A percentile compares a stretch with the other conserved stretches of the same genome.
These are phyloP conservation scores for Idaea dimidiata DNA, from an alignment of 2,888 invertebrate genomes.

Conservation along the genomic window DNA sequence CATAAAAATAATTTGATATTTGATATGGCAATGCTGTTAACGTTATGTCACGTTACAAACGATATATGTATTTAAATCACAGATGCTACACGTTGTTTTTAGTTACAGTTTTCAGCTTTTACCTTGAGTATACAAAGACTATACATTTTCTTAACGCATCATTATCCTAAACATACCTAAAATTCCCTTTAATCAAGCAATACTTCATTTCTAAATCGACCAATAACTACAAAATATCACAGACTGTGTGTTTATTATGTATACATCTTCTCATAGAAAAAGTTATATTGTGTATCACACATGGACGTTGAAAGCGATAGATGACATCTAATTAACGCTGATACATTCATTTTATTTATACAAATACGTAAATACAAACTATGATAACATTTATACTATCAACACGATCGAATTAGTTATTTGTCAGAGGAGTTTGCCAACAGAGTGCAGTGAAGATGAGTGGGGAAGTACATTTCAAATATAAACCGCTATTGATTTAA, in stretches of 20 bases:
- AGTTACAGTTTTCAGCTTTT: constrained; percentile 53
- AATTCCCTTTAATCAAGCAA: constrained; percentile 74
- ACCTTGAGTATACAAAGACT: constrained; percentile 67
- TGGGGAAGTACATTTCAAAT: constrained; percentile 27
- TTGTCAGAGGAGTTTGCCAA: constrained; percentile 69
- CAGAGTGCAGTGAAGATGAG: constrained; percentile 48
- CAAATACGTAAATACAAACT: constrained; percentile 41
- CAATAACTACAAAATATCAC: constrained; percentile 81
- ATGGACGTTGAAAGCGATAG: constrained; percentile 78
- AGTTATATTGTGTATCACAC: constrained; percentile 76
- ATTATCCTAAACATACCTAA: constrained; percentile 69
- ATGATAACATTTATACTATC: constrained; percentile 64
- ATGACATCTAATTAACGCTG: constrained; percentile 74
- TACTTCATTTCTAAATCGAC: constrained; percentile 76
- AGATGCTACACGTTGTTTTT: constrained; percentile 67
- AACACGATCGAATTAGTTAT: constrained; percentile 57
- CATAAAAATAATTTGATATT: constrained; percentile 69
- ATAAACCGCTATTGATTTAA: constrained; percentile 7
- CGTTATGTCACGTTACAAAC: constrained; percentile 66
- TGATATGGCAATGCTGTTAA: constrained; percentile 77
- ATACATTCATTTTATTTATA: constrained; percentile 60
- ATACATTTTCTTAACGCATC: constrained; percentile 73
- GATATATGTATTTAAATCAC: constrained; percentile 78
- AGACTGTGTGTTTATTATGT: constrained; percentile 81
- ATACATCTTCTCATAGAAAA: constrained; percentile 80